Evolutionary conservation across 2,888 invertebrate genomes (phyloP).

Genomic region (Chironomus tentans): DNA sequence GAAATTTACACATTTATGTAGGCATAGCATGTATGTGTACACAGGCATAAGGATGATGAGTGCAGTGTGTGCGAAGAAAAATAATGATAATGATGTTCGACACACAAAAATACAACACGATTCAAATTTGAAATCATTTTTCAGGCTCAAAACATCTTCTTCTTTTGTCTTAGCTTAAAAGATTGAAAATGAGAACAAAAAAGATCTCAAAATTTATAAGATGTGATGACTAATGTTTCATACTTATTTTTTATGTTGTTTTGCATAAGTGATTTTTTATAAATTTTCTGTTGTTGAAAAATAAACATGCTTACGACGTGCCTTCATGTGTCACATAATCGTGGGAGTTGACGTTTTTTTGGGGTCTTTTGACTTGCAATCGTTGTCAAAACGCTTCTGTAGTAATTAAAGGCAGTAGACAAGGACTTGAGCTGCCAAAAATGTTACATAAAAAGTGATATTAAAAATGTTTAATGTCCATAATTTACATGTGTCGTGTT

Average conservation of each 20-base stretch:
- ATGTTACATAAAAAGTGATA: no score
- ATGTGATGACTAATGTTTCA: background rate
- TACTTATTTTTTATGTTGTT: background rate
- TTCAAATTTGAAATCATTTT: background rate
- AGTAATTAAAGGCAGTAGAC: no score
- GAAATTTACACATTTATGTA: background rate
- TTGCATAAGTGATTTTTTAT: background rate
- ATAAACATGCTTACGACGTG: background rate
- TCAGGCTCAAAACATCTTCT: background rate
- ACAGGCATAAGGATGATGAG: background rate
- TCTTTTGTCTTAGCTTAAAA: no score
- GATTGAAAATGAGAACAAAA: background rate
- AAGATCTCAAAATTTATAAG: background rate
- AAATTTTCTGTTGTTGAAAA: background rate
- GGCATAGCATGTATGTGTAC: background rate
- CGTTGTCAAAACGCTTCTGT: background rate
- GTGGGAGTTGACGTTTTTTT: background rate
- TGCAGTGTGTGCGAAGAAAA: background rate
- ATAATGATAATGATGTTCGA: conserved; percentile 3
- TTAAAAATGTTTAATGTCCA: no score
- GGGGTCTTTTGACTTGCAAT: background rate
- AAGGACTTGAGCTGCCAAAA: no score
- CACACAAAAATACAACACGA: no score
- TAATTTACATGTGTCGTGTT: no score
- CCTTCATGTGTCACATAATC: background rate